A percentile compares a stretch with the other conserved stretches of the same genome.
Evolutionary conservation across 2,888 invertebrate genomes (phyloP).

Genomic region (Dynastes tityus): DNA sequence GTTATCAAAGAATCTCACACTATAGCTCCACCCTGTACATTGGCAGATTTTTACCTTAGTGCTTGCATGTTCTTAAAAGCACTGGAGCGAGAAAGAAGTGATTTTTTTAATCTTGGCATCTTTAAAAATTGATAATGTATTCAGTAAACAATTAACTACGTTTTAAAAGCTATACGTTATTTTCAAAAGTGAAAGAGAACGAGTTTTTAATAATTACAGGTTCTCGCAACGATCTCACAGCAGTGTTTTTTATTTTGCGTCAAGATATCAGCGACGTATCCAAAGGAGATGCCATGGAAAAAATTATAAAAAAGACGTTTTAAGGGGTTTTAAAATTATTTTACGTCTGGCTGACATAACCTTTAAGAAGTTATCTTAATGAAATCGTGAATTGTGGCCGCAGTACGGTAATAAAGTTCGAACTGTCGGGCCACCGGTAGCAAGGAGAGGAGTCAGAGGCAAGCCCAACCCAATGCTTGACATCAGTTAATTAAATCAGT

Average conservation of each 20-base stretch:
- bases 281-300: background rate
- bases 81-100: too few species aligned
- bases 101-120: too few species aligned
- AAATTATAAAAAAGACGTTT: conserved; percentile 33
- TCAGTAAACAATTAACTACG: conserved; percentile 9
- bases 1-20: too few species aligned
- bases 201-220: conserved; percentile 10
- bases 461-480: conserved; percentile 53
- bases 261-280: background rate
- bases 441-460: conserved; percentile 49
- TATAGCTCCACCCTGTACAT: too few species aligned
- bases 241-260: conserved; percentile 14
- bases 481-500: conserved; percentile 56
- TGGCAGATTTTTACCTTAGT: too few species aligned
- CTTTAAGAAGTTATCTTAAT: conserved; percentile 55
- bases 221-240: background rate
- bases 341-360: conserved; percentile 47
- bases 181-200: conserved; percentile 5
- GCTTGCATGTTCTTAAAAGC: too few species aligned
- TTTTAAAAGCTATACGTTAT: conserved; percentile 19
- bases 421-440: conserved; percentile 49
- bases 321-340: conserved; percentile 51
- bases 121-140: background rate
- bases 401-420: conserved; percentile 52
- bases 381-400: conserved; percentile 53